phyloP scores from a whole-genome alignment of 2,113 vertebrate species.

The Gnathonemus longibarbis region DNA sequence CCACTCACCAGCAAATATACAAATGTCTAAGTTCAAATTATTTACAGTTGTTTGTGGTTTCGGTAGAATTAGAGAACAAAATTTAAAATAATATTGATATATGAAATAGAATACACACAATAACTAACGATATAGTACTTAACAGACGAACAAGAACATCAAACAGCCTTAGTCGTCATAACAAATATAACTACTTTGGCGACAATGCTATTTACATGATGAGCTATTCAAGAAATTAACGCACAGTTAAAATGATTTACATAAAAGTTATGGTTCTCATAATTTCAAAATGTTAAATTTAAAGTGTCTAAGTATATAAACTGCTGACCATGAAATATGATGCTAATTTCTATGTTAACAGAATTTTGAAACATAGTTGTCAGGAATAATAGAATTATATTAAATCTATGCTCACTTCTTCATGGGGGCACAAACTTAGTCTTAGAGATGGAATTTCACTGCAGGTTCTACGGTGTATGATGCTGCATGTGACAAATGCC shows the following conservation, averaged over 20 bases:
- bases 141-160: neutral
- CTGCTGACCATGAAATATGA: neutral
- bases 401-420: neutral
- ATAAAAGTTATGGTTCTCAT: neutral
- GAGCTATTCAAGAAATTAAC: neutral
- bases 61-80: neutral
- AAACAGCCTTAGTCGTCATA: neutral
- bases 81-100: neutral
- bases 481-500: neutral
- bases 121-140: neutral
- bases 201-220: neutral
- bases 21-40: neutral
- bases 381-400: neutral
- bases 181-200: neutral
- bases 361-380: neutral
- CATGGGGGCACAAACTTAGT: neutral
- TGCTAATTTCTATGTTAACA: neutral
- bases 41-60: neutral
- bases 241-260: neutral
- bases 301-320: neutral
- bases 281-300: neutral
- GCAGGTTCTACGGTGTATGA: too few species aligned
- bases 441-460: too few species aligned
- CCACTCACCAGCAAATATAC: neutral
- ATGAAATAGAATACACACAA: neutral